phyloP scores from a whole-genome alignment of 2,888 invertebrate genomes.

The Euspilapteryx auroguttella region DNA sequence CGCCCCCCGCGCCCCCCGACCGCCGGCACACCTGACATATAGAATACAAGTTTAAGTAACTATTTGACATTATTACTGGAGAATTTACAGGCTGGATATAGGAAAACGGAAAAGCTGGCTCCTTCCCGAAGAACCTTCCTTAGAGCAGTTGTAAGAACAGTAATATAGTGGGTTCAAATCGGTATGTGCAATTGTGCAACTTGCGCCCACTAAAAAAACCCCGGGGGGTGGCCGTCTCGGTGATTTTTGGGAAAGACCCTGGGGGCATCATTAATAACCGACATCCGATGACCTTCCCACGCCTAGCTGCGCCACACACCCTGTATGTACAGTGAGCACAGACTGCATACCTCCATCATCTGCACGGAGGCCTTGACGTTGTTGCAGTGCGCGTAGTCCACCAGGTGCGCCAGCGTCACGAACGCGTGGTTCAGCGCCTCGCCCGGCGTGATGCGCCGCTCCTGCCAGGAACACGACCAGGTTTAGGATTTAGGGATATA shows the following conservation, averaged over 20 bases:
- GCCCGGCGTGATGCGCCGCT: conserved; percentile 91
- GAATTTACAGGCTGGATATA: no score
- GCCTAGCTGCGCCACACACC: background rate
- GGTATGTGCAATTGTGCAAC: no score
- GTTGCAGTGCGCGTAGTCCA: conserved; percentile 95
- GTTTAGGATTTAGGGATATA: no score
- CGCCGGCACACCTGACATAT: conserved; percentile 45
- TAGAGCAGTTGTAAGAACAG: no score
- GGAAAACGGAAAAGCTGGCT: no score
- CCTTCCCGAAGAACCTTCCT: no score
- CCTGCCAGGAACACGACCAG: conserved; percentile 66
- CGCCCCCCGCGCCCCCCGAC: conserved; percentile 25
- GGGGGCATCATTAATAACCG: no score
- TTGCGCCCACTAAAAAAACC: no score
- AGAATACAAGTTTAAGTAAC: background rate
- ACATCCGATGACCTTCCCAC: background rate
- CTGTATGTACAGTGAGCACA: background rate
- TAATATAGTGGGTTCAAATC: no score
- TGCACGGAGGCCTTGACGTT: conserved; percentile 96
- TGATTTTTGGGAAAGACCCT: no score
- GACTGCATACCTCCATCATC: conserved; percentile 86
- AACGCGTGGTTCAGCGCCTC: conserved; percentile 96
- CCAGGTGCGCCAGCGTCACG: conserved; percentile 88
- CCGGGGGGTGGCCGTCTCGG: no score
- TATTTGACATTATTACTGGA: no score